Conservation (phyloP, 2,797 vertebrate genomes). For the Sebastes taczanowskii region DNA sequence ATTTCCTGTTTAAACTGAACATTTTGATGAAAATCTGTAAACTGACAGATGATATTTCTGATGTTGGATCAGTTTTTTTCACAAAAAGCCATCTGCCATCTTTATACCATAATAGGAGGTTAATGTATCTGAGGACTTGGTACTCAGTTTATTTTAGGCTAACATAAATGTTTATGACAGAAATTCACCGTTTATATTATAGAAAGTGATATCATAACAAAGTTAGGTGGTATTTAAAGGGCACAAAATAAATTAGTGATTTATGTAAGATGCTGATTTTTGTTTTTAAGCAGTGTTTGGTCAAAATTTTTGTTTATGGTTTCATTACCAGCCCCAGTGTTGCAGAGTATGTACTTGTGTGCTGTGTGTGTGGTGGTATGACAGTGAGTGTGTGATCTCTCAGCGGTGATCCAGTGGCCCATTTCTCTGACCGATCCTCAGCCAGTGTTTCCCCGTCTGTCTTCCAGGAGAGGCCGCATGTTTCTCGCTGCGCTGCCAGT, state of each 20-base stretch:
- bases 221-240: slow-evolving; percentile 4
- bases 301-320: not conserved
- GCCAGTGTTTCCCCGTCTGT: slow-evolving; percentile 55
- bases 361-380: not conserved
- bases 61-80: slow-evolving; percentile 11
- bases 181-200: slow-evolving; percentile 43
- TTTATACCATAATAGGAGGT: slow-evolving; percentile 38
- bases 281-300: not conserved
- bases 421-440: slow-evolving; percentile 38
- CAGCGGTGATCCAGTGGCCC: slow-evolving; percentile 37
- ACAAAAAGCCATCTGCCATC: slow-evolving; percentile 9
- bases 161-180: slow-evolving; percentile 45
- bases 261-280: not conserved
- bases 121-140: slow-evolving; percentile 6
- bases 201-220: slow-evolving; percentile 44
- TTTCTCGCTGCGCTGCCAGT: slow-evolving; percentile 74
- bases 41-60: slow-evolving; percentile 22
- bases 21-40: not conserved
- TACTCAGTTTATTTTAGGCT: slow-evolving; percentile 28
- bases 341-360: not conserved
- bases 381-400: slow-evolving; percentile 12
- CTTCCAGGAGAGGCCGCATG: slow-evolving; percentile 73
- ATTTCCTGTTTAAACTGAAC: slow-evolving; percentile 36
- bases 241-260: slow-evolving; percentile 12
- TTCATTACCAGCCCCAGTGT: not conserved